These are phyloP conservation scores for Shinisaurus crocodilurus DNA, from an alignment of 2,113 vertebrate genomes.

Conservation along the genomic window DNA sequence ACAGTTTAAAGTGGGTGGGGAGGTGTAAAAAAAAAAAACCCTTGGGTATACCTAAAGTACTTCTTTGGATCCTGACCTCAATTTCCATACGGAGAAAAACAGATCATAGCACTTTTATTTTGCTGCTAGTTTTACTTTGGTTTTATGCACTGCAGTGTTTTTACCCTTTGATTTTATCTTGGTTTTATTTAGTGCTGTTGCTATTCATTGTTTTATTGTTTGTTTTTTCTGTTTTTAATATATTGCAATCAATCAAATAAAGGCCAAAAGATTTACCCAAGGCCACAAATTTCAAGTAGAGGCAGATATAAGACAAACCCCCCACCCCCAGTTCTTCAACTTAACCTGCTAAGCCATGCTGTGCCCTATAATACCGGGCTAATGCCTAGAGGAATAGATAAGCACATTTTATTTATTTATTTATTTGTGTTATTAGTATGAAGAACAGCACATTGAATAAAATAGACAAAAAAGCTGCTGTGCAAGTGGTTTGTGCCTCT, in stretches of 20 bases:
- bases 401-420: background rate
- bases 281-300: conserved; percentile 18
- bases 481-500: background rate
- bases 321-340: background rate
- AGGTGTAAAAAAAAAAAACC: background rate
- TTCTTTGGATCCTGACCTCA: background rate
- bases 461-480: background rate
- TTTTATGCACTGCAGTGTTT: no score
- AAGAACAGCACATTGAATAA: background rate
- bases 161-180: no score
- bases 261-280: background rate
- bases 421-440: background rate
- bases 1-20: background rate
- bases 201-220: no score
- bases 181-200: no score
- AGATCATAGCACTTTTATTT: no score
- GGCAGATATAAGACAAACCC: conserved; percentile 18
- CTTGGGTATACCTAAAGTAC: background rate
- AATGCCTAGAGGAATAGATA: conserved; percentile 16
- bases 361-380: background rate
- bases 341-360: background rate
- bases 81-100: background rate
- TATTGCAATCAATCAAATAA: background rate
- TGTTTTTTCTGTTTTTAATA: no score
- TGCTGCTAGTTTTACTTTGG: no score